Percentiles rank a stretch among this genome's conserved stretches.
Conservation (phyloP, 1,140 invertebrate genomes). For the Dreissena polymorpha region DNA sequence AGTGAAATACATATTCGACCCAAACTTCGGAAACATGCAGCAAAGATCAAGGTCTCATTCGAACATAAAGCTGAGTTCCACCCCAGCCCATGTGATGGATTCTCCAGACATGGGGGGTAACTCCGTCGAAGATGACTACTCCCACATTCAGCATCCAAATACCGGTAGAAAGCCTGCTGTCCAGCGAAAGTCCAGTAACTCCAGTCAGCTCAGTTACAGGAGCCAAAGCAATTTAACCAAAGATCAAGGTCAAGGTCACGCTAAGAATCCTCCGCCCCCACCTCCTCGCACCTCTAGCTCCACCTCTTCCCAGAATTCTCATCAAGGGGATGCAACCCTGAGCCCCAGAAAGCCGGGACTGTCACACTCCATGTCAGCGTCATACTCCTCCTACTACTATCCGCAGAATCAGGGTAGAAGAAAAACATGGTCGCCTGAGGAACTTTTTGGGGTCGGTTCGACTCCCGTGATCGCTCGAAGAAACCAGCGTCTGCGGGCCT, state of each 20-base stretch:
- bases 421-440: slow-evolving; percentile 55
- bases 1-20: slow-evolving; percentile 61
- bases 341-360: slow-evolving; percentile 15
- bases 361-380: slow-evolving; percentile 48
- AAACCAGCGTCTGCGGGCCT: slow-evolving; percentile 38
- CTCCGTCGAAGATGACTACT: slow-evolving; percentile 53
- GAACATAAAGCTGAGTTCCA: slow-evolving; percentile 35
- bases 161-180: slow-evolving; percentile 26
- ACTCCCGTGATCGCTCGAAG: slow-evolving; percentile 2
- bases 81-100: slow-evolving; percentile 17
- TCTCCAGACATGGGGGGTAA: slow-evolving; percentile 1
- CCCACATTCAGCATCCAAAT: slow-evolving; percentile 50
- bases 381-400: slow-evolving; percentile 42
- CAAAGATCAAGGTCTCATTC: slow-evolving; percentile 44
- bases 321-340: slow-evolving; percentile 37
- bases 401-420: slow-evolving; percentile 26
- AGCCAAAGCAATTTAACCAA: not conserved
- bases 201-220: slow-evolving; percentile 47
- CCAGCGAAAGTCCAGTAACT: slow-evolving; percentile 44
- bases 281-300: slow-evolving; percentile 41
- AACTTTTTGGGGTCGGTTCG: slow-evolving; percentile 24
- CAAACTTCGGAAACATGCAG: slow-evolving; percentile 44
- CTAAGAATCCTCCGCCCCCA: slow-evolving; percentile 43
- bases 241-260: slow-evolving; percentile 5
- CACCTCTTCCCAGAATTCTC: slow-evolving; percentile 20